Evolutionary conservation across 1,140 invertebrate genomes (phyloP).

Genomic region (Metaphire vulgaris): DNA sequence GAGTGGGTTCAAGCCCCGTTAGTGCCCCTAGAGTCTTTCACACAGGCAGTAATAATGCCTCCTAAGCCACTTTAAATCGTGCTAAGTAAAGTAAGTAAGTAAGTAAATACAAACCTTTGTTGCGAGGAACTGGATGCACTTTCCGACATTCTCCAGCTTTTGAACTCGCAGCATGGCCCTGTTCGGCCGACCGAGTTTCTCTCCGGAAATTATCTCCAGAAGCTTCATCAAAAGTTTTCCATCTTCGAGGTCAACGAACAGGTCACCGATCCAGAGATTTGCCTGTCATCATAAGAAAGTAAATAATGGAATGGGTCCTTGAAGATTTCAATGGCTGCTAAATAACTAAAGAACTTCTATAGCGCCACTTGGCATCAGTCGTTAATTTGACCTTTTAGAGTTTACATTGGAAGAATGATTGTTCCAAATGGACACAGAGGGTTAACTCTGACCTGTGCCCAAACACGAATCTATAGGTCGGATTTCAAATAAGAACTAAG

Average conservation of each 20-base stretch:
- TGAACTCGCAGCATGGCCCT: constrained; percentile 94
- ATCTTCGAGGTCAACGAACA: constrained; percentile 92
- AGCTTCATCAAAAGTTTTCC: constrained; percentile 91
- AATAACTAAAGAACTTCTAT: no score
- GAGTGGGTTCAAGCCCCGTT: no score
- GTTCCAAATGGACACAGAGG: no score
- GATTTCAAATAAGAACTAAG: not conserved
- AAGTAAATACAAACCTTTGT: no score
- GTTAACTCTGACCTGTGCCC: no score
- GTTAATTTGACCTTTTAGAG: not conserved
- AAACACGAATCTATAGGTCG: not conserved
- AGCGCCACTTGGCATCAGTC: not conserved
- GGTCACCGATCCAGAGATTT: constrained; percentile 70
- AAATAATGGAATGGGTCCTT: no score
- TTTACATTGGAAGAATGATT: not conserved
- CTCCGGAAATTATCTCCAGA: constrained; percentile 96
- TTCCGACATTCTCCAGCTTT: constrained; percentile 99
- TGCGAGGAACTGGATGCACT: constrained; percentile 91
- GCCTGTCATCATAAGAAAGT: no score
- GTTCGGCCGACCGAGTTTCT: constrained; percentile 93
- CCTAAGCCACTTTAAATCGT: no score
- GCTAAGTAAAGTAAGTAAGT: no score
- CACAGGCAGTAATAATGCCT: no score
- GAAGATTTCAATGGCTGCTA: no score
- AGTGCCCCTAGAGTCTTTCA: no score